These are phyloP conservation scores for Palaemon carinicauda DNA, from an alignment of 1,140 invertebrate species.

Conservation along the genomic window DNA sequence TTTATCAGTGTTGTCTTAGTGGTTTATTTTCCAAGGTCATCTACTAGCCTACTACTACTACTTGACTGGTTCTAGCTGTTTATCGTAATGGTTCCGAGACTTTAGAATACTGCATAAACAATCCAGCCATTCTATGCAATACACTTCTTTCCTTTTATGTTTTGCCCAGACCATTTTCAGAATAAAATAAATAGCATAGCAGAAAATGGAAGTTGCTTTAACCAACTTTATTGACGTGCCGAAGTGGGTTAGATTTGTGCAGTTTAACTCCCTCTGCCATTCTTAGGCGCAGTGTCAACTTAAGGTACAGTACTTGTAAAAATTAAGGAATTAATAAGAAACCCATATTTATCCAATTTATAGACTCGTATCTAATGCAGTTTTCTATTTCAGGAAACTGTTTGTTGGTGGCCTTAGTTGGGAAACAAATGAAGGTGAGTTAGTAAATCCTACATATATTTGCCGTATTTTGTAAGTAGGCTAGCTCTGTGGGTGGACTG, in stretches of 20 bases:
- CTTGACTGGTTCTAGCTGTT: slow-evolving; percentile 23
- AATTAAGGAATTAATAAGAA: not conserved
- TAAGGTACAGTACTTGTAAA: slow-evolving; percentile 45
- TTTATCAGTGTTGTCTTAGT: slow-evolving; percentile 53
- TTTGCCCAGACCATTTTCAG: slow-evolving; percentile 44
- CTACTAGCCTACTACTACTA: not conserved
- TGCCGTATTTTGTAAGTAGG: too few species aligned
- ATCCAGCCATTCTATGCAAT: not conserved
- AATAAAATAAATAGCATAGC: slow-evolving; percentile 29
- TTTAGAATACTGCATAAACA: slow-evolving; percentile 1
- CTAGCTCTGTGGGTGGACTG: too few species aligned
- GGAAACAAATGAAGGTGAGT: slow-evolving; percentile 96
- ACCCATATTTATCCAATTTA: not conserved
- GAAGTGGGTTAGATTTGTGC: slow-evolving; percentile 40
- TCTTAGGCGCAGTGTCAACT: slow-evolving; percentile 11
- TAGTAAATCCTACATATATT: too few species aligned
- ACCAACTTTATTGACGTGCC: slow-evolving; percentile 37
- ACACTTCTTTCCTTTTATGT: slow-evolving; percentile 24
- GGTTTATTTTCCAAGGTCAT: slow-evolving; percentile 14
- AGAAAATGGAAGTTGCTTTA: slow-evolving; percentile 31
- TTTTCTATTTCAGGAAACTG: slow-evolving; percentile 85
- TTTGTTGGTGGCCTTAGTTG: slow-evolving; percentile 97
- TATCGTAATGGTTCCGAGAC: not conserved
- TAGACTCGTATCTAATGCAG: not conserved
- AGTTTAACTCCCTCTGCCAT: slow-evolving; percentile 42